Evolutionary conservation across 2,888 invertebrate species (phyloP).

Genomic region (Drosophila anceps): DNA sequence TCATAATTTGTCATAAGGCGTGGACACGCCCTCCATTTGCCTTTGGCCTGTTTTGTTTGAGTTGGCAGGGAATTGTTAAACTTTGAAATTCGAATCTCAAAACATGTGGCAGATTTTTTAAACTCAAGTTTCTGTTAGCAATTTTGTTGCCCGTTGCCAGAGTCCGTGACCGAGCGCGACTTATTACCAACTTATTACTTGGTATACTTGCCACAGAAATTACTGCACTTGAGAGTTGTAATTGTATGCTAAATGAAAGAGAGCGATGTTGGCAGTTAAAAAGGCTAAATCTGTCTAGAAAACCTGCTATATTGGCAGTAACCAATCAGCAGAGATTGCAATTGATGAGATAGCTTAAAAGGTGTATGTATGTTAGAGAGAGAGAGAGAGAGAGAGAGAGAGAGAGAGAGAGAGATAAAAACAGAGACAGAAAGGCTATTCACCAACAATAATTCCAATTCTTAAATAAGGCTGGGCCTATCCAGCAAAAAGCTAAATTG

Average conservation of each 20-base stretch:
- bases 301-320: background rate
- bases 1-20: conserved; percentile 84
- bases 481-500: background rate
- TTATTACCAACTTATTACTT: conserved; percentile 31
- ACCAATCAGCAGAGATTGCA: conserved; percentile 3
- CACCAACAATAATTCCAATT: background rate
- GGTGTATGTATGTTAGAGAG: no score
- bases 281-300: no score
- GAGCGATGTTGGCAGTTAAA: background rate
- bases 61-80: background rate
- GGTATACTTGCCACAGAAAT: conserved; percentile 56
- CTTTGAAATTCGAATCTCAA: conserved; percentile 1
- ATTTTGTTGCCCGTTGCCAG: conserved; percentile 48
- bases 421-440: no score
- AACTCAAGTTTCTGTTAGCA: conserved; percentile 33
- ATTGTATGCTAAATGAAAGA: conserved; percentile 1
- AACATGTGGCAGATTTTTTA: conserved; percentile 12
- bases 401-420: background rate
- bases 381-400: background rate
- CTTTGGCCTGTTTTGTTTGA: conserved; percentile 9
- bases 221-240: background rate
- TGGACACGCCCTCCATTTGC: conserved; percentile 76
- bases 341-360: no score
- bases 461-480: background rate
- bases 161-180: conserved; percentile 24